phyloP scores from a whole-genome alignment of 2,888 invertebrate species.

The Litoditis marina region DNA sequence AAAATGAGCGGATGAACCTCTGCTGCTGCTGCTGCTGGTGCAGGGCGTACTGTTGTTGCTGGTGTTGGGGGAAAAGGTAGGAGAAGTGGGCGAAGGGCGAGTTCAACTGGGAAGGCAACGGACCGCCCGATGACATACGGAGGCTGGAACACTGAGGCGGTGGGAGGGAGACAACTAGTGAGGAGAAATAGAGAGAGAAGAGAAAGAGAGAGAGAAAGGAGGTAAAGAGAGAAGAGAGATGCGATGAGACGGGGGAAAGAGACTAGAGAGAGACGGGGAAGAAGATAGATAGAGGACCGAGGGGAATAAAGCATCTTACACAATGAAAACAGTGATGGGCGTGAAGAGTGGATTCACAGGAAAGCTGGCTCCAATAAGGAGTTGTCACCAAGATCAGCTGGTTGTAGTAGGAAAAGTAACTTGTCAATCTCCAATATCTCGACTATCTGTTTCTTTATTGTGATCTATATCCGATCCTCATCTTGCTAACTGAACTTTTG shows the following conservation, averaged over 20 bases:
- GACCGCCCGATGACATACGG: constrained; percentile 33
- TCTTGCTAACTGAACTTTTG: too few species aligned
- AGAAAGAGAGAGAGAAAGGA: neutral
- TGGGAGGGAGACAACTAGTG: neutral
- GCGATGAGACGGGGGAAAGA: neutral
- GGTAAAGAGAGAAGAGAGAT: neutral
- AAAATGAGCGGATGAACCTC: too few species aligned
- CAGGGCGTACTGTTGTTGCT: constrained; percentile 8
- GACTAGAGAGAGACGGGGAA: neutral
- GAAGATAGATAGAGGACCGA: neutral
- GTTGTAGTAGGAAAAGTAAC: too few species aligned
- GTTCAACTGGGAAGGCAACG: constrained; percentile 17
- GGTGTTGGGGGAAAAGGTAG: constrained; percentile 20
- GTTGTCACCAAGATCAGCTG: too few species aligned
- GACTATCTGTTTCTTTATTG: too few species aligned
- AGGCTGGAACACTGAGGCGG: too few species aligned
- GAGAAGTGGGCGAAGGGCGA: constrained; percentile 23
- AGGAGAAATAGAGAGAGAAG: neutral
- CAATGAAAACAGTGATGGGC: too few species aligned
- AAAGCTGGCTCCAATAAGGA: too few species aligned
- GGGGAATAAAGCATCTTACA: neutral
- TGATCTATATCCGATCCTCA: too few species aligned
- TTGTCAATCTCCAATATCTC: too few species aligned
- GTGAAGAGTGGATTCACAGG: too few species aligned
- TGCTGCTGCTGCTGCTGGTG: constrained; percentile 22